Base-by-base conservation (phyloP, 2,797 vertebrate genomes). In the Hydrocynus forskahlii region DNA sequence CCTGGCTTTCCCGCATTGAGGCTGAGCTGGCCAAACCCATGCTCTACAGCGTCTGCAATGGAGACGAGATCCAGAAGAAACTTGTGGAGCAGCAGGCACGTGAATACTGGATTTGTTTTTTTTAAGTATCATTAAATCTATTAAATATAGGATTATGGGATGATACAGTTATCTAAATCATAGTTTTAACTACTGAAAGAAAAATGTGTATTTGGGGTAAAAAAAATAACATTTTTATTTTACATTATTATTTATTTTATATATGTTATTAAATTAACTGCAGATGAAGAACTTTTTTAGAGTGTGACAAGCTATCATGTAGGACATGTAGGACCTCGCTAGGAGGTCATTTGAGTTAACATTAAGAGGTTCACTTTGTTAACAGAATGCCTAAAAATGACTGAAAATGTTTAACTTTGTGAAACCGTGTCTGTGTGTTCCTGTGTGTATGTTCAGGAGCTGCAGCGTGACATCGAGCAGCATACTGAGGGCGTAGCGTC, bases 81-180 rank as follows among this genome's bases (percentile, higher is more conserved):
- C 96, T 99, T 43, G 94, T 95, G 0, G 97, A 99, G 86, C 97
- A 99, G 89, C 96, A 97, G 97, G 98, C 97, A 89, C 81, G 90
- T 45, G 70, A 40, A 9, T 55, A 10, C 16, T 50, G 10, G 1
- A 59, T 4, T 25, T 7, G 35, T 35, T 35, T 35, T 35, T 35
- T 35, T 35, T 35, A 35, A 45, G 43, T 45, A 8, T 0, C 5
- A 45, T 45, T 45, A 10, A 8, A 45, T 45, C 43, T 45, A 45
- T 45, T 45, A 12, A 8, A 9, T 45, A 12, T 45, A 45, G 43
- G 5, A 54, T 16, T 17, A 54, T 12, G 13, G 52, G 16, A 12
- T 35, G 35, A 35, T 1, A 29, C 2, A 35, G 35, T 35, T 35
- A 35, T 35, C 35, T 35, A 35, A 35, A 35, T 35, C 35, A 35